A percentile compares a stretch with the other conserved stretches of the same genome.
Conservation (phyloP, 2,888 invertebrate genomes). For the Torymus auratus region DNA sequence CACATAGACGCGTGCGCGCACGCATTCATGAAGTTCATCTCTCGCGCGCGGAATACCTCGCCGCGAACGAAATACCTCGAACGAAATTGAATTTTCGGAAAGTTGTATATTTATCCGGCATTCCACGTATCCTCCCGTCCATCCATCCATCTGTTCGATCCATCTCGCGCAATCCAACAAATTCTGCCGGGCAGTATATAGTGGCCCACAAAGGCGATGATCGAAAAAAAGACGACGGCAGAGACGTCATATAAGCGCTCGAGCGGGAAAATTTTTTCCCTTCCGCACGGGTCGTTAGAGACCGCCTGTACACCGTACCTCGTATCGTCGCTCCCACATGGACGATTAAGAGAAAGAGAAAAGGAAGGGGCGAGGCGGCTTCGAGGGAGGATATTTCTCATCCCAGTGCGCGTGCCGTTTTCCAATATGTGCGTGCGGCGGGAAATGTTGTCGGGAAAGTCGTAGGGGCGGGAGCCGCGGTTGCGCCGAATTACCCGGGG, state of each 20-base stretch:
- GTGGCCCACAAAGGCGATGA: not conserved
- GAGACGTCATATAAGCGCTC: no score
- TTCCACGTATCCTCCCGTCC: constrained; percentile 11
- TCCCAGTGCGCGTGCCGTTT: no score
- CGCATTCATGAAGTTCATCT: not conserved
- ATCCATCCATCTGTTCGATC: not conserved
- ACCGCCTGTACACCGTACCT: no score
- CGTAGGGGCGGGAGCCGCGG: no score
- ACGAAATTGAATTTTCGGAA: constrained; percentile 45
- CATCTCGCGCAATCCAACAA: constrained; percentile 14
- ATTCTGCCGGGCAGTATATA: not conserved
- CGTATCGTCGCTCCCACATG: no score
- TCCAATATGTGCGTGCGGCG: no score
- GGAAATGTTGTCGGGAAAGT: no score
- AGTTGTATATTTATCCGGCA: constrained; percentile 43
- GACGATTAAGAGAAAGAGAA: not conserved
- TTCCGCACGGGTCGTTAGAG: no score
- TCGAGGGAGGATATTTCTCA: no score
- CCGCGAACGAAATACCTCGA: constrained; percentile 36
- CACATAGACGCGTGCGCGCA: not conserved
- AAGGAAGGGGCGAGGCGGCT: not conserved
- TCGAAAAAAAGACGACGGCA: no score
- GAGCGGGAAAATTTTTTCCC: no score
- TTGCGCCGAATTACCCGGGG: no score
- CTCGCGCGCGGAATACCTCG: not conserved